Percentiles rank a stretch among this genome's conserved stretches.
These are phyloP conservation scores for Nomada lathburiana DNA, from an alignment of 2,888 invertebrate species.

Conservation along the genomic window DNA sequence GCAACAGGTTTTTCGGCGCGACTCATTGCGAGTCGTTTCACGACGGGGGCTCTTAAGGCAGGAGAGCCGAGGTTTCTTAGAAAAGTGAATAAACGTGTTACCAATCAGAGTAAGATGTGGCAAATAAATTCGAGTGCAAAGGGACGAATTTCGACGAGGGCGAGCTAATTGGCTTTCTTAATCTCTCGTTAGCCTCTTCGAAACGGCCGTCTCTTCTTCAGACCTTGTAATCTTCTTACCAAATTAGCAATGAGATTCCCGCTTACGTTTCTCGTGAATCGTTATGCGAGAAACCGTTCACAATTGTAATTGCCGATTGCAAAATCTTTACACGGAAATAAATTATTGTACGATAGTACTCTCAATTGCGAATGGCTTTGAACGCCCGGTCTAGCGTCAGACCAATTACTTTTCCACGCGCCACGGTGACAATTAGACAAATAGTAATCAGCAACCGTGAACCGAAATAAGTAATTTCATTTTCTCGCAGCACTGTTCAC, in stretches of 20 bases:
- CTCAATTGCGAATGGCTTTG: neutral
- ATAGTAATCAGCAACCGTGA: too few relatives aligned
- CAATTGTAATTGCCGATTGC: neutral
- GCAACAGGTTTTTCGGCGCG: neutral
- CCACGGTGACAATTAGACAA: too few relatives aligned
- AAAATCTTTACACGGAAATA: neutral
- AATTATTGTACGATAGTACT: too few relatives aligned
- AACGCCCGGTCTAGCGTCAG: neutral
- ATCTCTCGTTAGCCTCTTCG: constrained; percentile 21
- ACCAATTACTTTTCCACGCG: too few relatives aligned
- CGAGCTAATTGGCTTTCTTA: constrained; percentile 8
- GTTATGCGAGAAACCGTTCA: neutral
- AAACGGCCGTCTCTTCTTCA: constrained; percentile 5
- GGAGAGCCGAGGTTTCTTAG: neutral
- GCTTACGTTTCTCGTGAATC: neutral
- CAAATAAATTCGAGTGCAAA: neutral
- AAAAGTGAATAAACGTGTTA: neutral
- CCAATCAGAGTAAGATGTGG: neutral
- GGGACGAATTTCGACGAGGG: neutral
- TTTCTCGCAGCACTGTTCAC: too few relatives aligned
- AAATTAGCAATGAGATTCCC: constrained; percentile 21
- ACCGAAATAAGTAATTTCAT: too few relatives aligned
- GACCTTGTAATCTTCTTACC: constrained; percentile 22
- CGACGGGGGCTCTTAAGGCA: too few relatives aligned
- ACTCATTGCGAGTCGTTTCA: too few relatives aligned